phyloP scores from a whole-genome alignment of 2,113 vertebrate species.

The Barbus barbus region DNA sequence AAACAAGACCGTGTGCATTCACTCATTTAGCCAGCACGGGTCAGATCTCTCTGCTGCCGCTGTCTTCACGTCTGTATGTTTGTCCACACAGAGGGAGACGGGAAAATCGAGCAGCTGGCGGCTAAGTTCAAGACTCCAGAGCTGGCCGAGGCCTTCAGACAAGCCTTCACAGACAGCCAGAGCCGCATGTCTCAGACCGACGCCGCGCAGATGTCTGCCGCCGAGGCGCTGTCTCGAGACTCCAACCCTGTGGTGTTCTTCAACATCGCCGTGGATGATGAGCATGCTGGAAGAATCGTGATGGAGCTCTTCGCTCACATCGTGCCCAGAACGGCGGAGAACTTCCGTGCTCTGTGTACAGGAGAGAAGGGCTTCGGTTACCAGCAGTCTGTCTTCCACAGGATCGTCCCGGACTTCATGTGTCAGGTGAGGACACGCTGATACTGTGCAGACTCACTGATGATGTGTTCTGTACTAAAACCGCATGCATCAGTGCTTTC shows the following conservation, averaged over 20 bases:
- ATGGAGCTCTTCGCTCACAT: constrained; percentile 90
- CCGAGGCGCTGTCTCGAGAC: constrained; percentile 80
- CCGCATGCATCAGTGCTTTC: neutral
- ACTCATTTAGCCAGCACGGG: too few species aligned
- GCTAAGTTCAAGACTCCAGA: neutral
- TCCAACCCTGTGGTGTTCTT: constrained; percentile 89
- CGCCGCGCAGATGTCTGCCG: constrained; percentile 72
- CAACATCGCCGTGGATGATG: constrained; percentile 73
- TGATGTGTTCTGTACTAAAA: neutral
- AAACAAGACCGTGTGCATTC: too few species aligned
- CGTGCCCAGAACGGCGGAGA: constrained; percentile 91
- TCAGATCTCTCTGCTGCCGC: too few species aligned
- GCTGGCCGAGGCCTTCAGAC: neutral
- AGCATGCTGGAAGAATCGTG: constrained; percentile 82
- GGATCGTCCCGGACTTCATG: constrained; percentile 16
- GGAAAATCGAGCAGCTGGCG: neutral
- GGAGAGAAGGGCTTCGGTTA: constrained; percentile 85
- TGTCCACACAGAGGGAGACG: neutral
- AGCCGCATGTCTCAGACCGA: constrained; percentile 52
- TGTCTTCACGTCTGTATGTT: neutral
- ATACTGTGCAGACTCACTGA: too few species aligned
- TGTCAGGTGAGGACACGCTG: constrained; percentile 16
- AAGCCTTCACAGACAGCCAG: neutral
- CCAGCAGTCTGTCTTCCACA: constrained; percentile 32
- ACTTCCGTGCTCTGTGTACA: constrained; percentile 71